phyloP scores from a whole-genome alignment of 1,140 invertebrate species.

The Potamilus streckersoni region DNA sequence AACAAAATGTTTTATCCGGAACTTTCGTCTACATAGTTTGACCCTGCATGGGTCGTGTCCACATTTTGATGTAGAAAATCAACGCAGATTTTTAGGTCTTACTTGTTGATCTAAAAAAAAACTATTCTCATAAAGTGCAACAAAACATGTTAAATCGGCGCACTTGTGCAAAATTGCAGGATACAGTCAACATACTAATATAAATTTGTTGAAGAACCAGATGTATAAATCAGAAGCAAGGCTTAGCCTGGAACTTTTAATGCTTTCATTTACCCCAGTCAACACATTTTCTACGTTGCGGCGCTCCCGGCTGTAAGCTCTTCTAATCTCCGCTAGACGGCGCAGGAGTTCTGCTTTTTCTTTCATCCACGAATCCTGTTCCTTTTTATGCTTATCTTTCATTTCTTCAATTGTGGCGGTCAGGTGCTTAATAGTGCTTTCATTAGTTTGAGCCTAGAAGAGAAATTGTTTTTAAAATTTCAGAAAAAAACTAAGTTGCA shows the following conservation, averaged over 20 bases:
- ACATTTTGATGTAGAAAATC: too few species aligned
- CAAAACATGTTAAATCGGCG: too few species aligned
- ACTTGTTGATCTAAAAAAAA: too few species aligned
- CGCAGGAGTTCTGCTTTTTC: slow-evolving; percentile 48
- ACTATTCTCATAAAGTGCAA: too few species aligned
- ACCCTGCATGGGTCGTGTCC: too few species aligned
- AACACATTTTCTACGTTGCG: slow-evolving; percentile 45
- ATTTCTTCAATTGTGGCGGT: slow-evolving; percentile 44
- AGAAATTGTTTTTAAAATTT: too few species aligned
- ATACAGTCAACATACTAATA: too few species aligned
- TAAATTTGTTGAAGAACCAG: neutral
- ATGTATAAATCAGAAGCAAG: slow-evolving; percentile 3
- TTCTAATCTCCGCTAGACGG: slow-evolving; percentile 43
- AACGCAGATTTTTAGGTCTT: too few species aligned
- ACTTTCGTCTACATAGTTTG: too few species aligned
- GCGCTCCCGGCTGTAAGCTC: slow-evolving; percentile 45
- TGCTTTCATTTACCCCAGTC: slow-evolving; percentile 26
- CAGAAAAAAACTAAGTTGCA: neutral
- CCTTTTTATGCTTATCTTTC: slow-evolving; percentile 38
- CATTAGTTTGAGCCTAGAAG: too few species aligned
- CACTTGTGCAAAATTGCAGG: too few species aligned
- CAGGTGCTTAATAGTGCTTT: slow-evolving; percentile 20
- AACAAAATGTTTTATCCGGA: too few species aligned
- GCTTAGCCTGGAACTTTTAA: neutral
- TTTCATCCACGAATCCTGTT: slow-evolving; percentile 44